phyloP scores from a whole-genome alignment of 2,797 vertebrate species.

The Melanotaenia pygmaea region DNA sequence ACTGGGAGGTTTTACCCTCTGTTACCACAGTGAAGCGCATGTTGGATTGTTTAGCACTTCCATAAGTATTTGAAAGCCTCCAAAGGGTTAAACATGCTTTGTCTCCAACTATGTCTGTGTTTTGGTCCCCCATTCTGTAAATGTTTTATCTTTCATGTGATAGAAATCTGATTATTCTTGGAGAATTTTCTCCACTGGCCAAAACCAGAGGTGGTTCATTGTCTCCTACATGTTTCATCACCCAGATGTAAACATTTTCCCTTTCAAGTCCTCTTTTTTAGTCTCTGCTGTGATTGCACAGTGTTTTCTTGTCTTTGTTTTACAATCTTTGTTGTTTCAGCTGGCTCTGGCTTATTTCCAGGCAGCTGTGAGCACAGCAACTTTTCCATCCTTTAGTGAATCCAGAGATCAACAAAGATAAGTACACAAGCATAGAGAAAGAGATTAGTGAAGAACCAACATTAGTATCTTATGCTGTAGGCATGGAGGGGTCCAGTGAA shows the following conservation, averaged over 20 bases:
- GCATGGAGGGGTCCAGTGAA: slow-evolving; percentile 64
- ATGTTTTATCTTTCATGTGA: slow-evolving; percentile 3
- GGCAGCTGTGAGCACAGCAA: slow-evolving; percentile 41
- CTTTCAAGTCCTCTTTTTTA: slow-evolving; percentile 10
- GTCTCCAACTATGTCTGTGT: background rate
- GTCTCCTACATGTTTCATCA: slow-evolving; percentile 19
- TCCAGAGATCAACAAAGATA: slow-evolving; percentile 31
- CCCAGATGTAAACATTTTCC: slow-evolving; percentile 4
- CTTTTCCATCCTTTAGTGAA: slow-evolving; percentile 28
- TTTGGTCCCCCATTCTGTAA: background rate
- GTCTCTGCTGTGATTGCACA: slow-evolving; percentile 8
- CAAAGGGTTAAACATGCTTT: background rate
- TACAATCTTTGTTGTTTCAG: slow-evolving; percentile 57
- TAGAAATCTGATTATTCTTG: slow-evolving; percentile 20
- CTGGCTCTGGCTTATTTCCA: slow-evolving; percentile 41
- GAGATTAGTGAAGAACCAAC: slow-evolving; percentile 14
- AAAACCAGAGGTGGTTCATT: slow-evolving; percentile 11
- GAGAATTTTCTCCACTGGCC: background rate
- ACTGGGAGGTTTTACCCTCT: too few species aligned
- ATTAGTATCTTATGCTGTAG: background rate
- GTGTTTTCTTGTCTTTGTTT: slow-evolving; percentile 24
- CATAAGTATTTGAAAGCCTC: background rate
- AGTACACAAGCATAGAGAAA: slow-evolving; percentile 15
- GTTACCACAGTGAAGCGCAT: background rate
- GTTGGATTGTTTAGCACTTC: background rate